These are phyloP conservation scores for Orbicella faveolata DNA, from an alignment of 64 coral and sea anemone species.

Conservation along the genomic window DNA sequence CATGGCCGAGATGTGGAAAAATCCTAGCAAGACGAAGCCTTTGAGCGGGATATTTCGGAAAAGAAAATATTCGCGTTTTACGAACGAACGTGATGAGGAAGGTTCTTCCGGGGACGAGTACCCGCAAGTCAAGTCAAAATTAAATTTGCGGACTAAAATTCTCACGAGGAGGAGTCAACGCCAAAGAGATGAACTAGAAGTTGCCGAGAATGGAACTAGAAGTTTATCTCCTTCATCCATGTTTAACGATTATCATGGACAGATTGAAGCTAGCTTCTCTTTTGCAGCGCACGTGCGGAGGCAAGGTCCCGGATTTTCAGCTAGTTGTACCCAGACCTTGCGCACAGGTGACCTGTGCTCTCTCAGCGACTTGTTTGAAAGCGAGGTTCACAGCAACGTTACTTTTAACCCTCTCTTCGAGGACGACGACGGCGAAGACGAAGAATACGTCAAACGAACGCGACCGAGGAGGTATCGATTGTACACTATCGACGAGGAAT, in stretches of 20 bases:
- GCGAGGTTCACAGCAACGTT: constrained; percentile 37
- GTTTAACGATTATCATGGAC: not conserved
- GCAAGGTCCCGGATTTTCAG: constrained; percentile 34
- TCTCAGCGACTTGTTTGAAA: constrained; percentile 17
- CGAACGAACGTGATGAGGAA: not conserved
- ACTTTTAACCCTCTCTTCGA: constrained; percentile 40
- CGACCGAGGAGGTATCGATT: constrained; percentile 17
- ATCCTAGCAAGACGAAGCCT: not conserved
- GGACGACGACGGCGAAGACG: constrained; percentile 21
- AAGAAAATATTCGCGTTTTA: constrained; percentile 19
- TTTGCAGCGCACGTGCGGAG: constrained; percentile 35
- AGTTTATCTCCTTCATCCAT: not conserved
- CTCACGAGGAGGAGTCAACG: constrained; percentile 28
- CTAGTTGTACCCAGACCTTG: constrained; percentile 37
- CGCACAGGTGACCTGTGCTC: constrained; percentile 2
- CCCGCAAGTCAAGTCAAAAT: not conserved
- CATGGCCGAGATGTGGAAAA: constrained; percentile 19
- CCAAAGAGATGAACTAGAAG: not conserved
- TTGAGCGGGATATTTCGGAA: not conserved
- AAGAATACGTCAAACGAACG: not conserved
- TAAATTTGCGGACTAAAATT: not conserved
- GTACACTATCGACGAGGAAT: constrained; percentile 39
- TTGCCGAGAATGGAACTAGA: not conserved
- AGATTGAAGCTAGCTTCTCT: constrained; percentile 27
- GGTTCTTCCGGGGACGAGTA: not conserved